A percentile compares a stretch with the other conserved stretches of the same genome.
Evolutionary conservation across 2,888 invertebrate species (phyloP).

Genomic region (Yponomeuta malinellus): DNA sequence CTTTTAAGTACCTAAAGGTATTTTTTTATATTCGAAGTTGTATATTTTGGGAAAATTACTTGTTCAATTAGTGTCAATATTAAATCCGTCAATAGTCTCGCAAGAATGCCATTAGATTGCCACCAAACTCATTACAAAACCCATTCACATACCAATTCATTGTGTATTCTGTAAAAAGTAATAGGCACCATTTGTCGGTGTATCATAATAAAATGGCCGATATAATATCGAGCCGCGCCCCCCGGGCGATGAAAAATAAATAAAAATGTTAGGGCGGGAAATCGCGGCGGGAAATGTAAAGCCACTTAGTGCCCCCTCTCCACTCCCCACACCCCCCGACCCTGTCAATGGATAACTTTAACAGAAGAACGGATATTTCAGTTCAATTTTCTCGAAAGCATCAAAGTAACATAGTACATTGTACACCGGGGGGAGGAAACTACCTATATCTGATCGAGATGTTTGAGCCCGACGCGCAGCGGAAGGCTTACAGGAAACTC

Average conservation of each 20-base stretch:
- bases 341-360: not conserved
- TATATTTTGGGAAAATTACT: too few species aligned
- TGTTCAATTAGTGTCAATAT: too few species aligned
- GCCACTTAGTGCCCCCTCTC: constrained; percentile 63
- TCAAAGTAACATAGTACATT: too few species aligned
- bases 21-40: too few species aligned
- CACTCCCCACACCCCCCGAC: constrained; percentile 30
- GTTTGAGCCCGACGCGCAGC: too few species aligned
- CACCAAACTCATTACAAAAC: not conserved
- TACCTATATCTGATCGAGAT: too few species aligned
- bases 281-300: constrained; percentile 58
- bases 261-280: constrained; percentile 47
- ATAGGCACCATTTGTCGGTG: constrained; percentile 52
- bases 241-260: constrained; percentile 70
- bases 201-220: constrained; percentile 62
- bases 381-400: too few species aligned
- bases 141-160: constrained; percentile 29
- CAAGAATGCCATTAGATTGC: too few species aligned
- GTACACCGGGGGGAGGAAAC: too few species aligned
- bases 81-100: too few species aligned
- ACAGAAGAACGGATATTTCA: not conserved
- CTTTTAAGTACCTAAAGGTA: too few species aligned
- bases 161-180: constrained; percentile 54
- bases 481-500: too few species aligned
- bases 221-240: constrained; percentile 59